These are phyloP conservation scores for Latrodectus geometricus DNA, from an alignment of 1,140 invertebrate genomes.

Conservation along the genomic window DNA sequence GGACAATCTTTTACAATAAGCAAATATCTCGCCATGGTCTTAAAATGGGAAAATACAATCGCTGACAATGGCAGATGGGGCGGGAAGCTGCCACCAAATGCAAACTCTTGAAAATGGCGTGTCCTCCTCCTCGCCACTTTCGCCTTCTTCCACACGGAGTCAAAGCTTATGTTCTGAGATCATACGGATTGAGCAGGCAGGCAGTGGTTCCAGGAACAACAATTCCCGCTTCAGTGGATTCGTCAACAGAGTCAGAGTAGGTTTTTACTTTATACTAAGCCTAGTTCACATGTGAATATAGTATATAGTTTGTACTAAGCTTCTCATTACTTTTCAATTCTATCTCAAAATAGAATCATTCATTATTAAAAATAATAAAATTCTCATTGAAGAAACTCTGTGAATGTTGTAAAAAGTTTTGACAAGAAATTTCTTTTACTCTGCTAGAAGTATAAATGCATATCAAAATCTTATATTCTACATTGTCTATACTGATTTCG, in stretches of 20 bases:
- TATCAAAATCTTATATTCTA: too few relatives aligned
- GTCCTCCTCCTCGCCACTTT: neutral
- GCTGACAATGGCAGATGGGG: slow-evolving; percentile 20
- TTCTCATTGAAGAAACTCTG: too few relatives aligned
- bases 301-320: neutral
- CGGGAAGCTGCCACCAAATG: slow-evolving; percentile 38
- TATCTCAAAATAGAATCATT: neutral
- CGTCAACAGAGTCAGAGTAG: slow-evolving; percentile 49
- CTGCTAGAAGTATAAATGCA: too few relatives aligned
- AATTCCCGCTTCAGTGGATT: slow-evolving; percentile 14
- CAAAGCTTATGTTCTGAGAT: slow-evolving; percentile 57
- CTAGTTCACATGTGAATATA: neutral
- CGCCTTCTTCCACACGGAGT: slow-evolving; percentile 34
- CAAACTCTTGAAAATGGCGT: slow-evolving; percentile 49
- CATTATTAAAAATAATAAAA: too few relatives aligned
- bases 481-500: too few relatives aligned
- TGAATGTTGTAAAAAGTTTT: too few relatives aligned
- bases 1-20: too few relatives aligned
- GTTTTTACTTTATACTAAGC: neutral
- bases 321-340: neutral
- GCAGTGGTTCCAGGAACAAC: neutral
- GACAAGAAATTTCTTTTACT: too few relatives aligned
- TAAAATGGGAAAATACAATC: too few relatives aligned
- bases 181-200: slow-evolving; percentile 38
- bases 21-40: too few relatives aligned